These are phyloP conservation scores for Aphelenchoides besseyi DNA, from an alignment of 1,140 invertebrate species.

Conservation along the genomic window DNA sequence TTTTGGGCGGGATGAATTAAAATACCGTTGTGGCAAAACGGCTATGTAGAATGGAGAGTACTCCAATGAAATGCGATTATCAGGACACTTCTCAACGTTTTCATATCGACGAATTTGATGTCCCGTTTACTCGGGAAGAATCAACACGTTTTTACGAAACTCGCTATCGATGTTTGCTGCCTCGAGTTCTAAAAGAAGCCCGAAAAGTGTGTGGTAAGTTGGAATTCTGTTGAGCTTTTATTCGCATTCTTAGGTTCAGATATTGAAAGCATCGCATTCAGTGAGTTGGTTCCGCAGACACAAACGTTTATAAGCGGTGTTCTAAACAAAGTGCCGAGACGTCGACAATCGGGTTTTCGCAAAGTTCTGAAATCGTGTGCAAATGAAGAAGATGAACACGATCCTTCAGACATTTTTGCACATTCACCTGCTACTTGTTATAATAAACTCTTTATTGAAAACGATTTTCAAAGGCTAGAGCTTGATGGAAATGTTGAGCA, in stretches of 20 bases:
- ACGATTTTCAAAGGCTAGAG: conserved; percentile 35
- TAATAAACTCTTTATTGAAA: conserved; percentile 36
- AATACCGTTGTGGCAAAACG: too few species aligned
- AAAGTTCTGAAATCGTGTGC: not conserved
- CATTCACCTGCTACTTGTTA: not conserved
- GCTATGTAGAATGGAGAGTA: not conserved
- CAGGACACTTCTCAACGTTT: conserved; percentile 1
- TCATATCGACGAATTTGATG: not conserved
- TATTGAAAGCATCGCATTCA: not conserved
- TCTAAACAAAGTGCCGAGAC: not conserved
- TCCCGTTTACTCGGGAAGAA: not conserved
- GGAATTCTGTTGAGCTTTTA: too few species aligned
- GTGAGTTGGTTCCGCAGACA: not conserved
- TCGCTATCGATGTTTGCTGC: not conserved
- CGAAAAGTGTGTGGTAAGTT: not conserved
- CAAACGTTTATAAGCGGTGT: not conserved
- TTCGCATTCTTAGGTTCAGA: not conserved
- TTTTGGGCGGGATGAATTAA: too few species aligned
- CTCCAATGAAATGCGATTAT: not conserved
- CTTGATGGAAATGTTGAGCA: conserved; percentile 37
- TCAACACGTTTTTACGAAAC: not conserved
- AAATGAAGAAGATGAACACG: not conserved
- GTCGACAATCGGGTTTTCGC: not conserved
- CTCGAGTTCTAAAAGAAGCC: not conserved
- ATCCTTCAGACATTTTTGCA: not conserved